Base-by-base conservation (phyloP, 2,888 invertebrate genomes). In the Penaeus monodon region DNA sequence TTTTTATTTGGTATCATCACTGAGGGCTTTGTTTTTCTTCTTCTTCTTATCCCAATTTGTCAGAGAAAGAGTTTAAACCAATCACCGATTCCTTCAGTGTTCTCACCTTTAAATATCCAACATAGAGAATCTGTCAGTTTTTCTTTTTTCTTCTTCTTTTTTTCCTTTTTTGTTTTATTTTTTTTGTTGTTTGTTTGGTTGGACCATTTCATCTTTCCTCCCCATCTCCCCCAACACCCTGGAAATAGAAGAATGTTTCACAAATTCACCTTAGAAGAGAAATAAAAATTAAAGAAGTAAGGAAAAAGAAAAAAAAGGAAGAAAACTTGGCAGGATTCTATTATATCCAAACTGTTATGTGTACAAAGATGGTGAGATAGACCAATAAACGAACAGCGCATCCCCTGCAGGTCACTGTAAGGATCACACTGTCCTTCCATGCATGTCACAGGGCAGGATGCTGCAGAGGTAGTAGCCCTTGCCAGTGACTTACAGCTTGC, bases 331-430 rank as follows among this genome's bases (percentile, higher is more conserved):
- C 81, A 82, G 81, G 81, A 82, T 57, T 68, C 44, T 49, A 29
- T 82, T 49, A 27, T 33, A 63, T 33, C 24, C 20, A 29, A 29
- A n/a, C 81, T 82, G 81, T 73, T 33, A 73, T 77, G 73, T 82
- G 81, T 82, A 82, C 81, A 82, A 82, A 82, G 70, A 57, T 57
- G 49, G 49, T 63, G 63, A 73, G 81, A 82, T 82, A 27, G 73
- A 82, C 68, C 38, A 44, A 27, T 66, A 27, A 68, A 68, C 68
- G n/a, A 57, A 57, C 57, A 57, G 57, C 57, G 57, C 57, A 57
- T 29, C 74, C 38, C 33, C 49, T 49, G 57, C 63, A 77, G 57
- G 77, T 77, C 77, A 77, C 77, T 57, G 63, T 57, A 22, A 77
- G 77, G 57, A 27, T 57, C 57, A 57, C 57, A 14, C 14, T 20